phyloP scores from a whole-genome alignment of 2,888 invertebrate genomes.

The Erynnis tages region DNA sequence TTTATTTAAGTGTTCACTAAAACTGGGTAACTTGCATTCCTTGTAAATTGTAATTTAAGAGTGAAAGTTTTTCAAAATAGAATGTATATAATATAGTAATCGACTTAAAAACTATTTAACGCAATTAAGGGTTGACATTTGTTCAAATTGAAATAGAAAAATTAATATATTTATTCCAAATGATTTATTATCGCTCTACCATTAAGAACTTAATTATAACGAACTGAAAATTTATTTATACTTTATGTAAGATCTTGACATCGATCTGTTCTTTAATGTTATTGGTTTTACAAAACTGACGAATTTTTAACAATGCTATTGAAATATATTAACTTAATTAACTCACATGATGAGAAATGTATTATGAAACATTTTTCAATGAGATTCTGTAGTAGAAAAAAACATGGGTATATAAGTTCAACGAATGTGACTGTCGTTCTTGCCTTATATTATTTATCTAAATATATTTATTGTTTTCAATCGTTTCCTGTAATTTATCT shows the following conservation, averaged over 20 bases:
- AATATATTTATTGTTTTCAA: not conserved
- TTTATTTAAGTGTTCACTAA: too few species aligned
- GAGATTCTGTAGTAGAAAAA: not conserved
- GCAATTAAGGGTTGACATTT: too few species aligned
- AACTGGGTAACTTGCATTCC: too few species aligned
- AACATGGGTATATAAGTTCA: not conserved
- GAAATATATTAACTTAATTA: too few species aligned
- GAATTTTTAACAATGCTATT: too few species aligned
- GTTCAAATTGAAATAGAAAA: slow-evolving; percentile 1
- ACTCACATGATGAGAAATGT: too few species aligned
- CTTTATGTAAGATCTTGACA: slow-evolving; percentile 10
- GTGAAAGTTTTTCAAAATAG: too few species aligned
- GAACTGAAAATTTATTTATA: slow-evolving; percentile 13
- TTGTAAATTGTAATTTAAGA: too few species aligned
- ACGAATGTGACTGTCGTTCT: not conserved
- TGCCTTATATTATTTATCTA: not conserved
- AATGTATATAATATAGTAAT: too few species aligned
- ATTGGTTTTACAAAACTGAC: not conserved
- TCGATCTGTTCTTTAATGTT: slow-evolving; percentile 7
- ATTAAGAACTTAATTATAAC: slow-evolving; percentile 18
- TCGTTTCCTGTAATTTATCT: too few species aligned
- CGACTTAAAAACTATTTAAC: slow-evolving; percentile 17
- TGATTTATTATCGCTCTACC: slow-evolving; percentile 4
- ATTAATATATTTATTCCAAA: slow-evolving; percentile 25
- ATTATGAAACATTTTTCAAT: not conserved